phyloP scores from a whole-genome alignment of 2,888 invertebrate genomes.

The Keiferia lycopersicella region DNA sequence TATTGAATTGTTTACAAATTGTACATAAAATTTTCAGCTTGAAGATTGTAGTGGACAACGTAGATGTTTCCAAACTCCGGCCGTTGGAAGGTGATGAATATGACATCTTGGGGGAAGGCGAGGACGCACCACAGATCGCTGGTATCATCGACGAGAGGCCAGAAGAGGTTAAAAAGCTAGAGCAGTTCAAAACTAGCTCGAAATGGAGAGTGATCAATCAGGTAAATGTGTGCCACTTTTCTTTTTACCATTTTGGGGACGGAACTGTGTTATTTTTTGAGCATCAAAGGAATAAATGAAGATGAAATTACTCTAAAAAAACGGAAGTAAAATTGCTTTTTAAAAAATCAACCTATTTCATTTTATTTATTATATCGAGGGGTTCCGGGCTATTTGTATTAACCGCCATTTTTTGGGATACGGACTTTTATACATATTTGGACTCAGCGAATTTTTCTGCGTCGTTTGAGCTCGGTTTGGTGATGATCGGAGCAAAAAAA shows the following conservation, averaged over 20 bases:
- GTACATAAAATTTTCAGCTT: slow-evolving; percentile 77
- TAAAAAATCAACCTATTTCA: no score
- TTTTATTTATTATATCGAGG: no score
- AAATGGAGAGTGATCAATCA: slow-evolving; percentile 75
- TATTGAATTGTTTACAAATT: neutral
- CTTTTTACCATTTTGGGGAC: neutral
- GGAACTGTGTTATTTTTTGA: no score
- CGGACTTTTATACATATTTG: no score
- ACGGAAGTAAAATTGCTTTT: no score
- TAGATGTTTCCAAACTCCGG: slow-evolving; percentile 83
- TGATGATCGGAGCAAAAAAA: no score
- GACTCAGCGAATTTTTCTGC: no score
- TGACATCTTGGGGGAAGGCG: slow-evolving; percentile 86
- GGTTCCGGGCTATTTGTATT: no score
- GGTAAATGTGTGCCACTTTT: slow-evolving; percentile 42
- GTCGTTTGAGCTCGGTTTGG: no score
- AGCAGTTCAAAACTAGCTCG: slow-evolving; percentile 64
- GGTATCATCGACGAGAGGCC: slow-evolving; percentile 93
- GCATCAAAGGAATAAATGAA: no score
- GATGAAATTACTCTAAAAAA: no score
- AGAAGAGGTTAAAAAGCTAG: slow-evolving; percentile 78
- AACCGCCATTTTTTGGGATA: no score
- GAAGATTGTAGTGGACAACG: slow-evolving; percentile 93
- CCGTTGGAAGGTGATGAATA: slow-evolving; percentile 83
- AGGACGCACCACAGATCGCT: slow-evolving; percentile 95